These are phyloP conservation scores for Dicentrarchus labrax DNA, from an alignment of 2,113 vertebrate species.

Conservation along the genomic window DNA sequence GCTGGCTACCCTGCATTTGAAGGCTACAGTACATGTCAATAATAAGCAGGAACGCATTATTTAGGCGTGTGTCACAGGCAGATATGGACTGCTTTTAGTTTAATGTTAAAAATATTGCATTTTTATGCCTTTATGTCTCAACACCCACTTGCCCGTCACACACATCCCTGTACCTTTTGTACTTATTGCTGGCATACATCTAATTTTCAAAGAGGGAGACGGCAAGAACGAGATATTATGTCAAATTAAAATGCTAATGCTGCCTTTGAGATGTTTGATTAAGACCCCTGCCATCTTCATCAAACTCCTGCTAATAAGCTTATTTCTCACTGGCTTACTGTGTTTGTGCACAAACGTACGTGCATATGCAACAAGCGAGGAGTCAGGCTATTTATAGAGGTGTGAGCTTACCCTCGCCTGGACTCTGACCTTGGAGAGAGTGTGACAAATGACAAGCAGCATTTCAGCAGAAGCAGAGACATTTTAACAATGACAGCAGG, in stretches of 20 bases:
- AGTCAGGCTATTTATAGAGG: conserved; percentile 66
- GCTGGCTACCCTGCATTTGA: not conserved
- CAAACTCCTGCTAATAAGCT: conserved; percentile 55
- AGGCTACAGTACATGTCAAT: not conserved
- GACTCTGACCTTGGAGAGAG: conserved; percentile 72
- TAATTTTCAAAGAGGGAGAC: conserved; percentile 6
- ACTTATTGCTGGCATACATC: not conserved
- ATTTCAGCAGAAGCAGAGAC: conserved; percentile 50
- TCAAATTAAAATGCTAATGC: conserved; percentile 48
- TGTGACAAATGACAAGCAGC: conserved; percentile 67
- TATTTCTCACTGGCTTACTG: not conserved
- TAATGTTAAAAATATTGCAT: not conserved
- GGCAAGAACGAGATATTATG: not conserved
- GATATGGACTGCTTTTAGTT: not conserved
- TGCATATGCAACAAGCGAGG: conserved; percentile 1
- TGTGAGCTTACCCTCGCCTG: conserved; percentile 52
- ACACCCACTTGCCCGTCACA: not conserved
- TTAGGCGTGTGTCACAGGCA: not conserved
- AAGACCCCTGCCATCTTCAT: conserved; percentile 55
- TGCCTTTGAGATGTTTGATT: conserved; percentile 57
- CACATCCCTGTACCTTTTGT: not conserved
- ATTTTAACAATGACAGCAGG: conserved; percentile 60
- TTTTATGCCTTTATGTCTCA: not conserved
- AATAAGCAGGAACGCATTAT: not conserved
- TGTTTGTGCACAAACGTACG: not conserved